Percentiles rank a stretch among this genome's conserved stretches.
These are phyloP conservation scores for Chiloscyllium plagiosum DNA, from an alignment of 2,113 vertebrate species.

Conservation along the genomic window DNA sequence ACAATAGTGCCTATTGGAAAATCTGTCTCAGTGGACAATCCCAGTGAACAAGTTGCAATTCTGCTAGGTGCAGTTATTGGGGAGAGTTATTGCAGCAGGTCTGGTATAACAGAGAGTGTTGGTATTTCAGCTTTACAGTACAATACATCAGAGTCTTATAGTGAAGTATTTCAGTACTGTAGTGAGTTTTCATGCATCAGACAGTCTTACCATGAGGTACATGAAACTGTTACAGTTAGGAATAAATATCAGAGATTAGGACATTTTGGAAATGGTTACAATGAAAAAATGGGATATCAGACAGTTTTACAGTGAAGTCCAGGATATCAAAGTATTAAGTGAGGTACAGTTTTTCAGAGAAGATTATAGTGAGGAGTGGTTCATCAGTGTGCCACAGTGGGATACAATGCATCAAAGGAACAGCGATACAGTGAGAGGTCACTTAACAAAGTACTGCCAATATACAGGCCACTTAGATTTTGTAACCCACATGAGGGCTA, in stretches of 20 bases:
- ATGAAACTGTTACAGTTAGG: neutral
- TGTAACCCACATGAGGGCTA: neutral
- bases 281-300: neutral
- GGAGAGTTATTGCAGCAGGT: neutral
- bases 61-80: too few relatives aligned
- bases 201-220: neutral
- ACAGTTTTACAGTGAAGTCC: too few relatives aligned
- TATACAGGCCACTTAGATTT: neutral
- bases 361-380: neutral
- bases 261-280: too few relatives aligned
- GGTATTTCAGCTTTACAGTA: too few relatives aligned
- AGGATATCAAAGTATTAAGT: too few relatives aligned
- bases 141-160: neutral
- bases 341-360: neutral
- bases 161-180: neutral
- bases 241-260: neutral
- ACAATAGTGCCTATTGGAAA: too few relatives aligned
- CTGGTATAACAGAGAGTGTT: too few relatives aligned
- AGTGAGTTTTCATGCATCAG: neutral
- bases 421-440: too few relatives aligned
- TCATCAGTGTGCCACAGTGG: neutral
- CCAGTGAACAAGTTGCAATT: too few relatives aligned
- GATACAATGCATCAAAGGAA: neutral
- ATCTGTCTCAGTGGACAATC: too few relatives aligned
- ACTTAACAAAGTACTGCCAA: neutral